Evolutionary conservation across 2,797 vertebrate species (phyloP).

Genomic region (Sebastes melanostomus): DNA sequence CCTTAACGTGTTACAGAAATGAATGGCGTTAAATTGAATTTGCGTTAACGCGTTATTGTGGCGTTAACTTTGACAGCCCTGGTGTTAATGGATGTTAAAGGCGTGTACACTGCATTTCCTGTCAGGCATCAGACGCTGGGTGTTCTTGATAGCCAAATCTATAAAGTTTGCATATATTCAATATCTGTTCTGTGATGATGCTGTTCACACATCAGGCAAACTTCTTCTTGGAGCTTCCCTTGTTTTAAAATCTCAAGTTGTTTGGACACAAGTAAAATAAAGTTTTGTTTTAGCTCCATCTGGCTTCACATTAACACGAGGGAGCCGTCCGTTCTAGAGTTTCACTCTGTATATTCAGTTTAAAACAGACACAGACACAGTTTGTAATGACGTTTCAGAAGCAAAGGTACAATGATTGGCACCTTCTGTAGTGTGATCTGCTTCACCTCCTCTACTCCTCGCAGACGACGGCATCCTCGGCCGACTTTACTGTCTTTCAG

Average conservation of each 20-base stretch:
- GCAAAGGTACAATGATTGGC: neutral
- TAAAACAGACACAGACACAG: neutral
- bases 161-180: conserved; percentile 22
- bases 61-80: too few relatives aligned
- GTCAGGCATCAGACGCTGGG: neutral
- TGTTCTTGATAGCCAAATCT: neutral
- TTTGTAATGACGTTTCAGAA: neutral
- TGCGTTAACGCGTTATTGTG: too few relatives aligned
- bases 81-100: too few relatives aligned
- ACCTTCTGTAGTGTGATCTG: neutral
- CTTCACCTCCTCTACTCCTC: neutral
- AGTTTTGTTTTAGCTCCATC: neutral
- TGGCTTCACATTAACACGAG: neutral
- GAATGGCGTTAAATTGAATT: too few relatives aligned
- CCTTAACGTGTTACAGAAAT: too few relatives aligned
- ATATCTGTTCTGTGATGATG: neutral
- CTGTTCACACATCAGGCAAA: conserved; percentile 6
- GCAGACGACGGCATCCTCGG: neutral
- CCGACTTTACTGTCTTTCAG: neutral
- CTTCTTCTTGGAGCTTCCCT: neutral
- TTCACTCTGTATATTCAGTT: neutral
- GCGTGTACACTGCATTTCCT: neutral
- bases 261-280: neutral
- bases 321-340: neutral
- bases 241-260: neutral